Evolutionary conservation across 2,888 invertebrate species (phyloP), one percentile per base, ranked within the genome.

Genomic region (Podabrus alpinus): DNA sequence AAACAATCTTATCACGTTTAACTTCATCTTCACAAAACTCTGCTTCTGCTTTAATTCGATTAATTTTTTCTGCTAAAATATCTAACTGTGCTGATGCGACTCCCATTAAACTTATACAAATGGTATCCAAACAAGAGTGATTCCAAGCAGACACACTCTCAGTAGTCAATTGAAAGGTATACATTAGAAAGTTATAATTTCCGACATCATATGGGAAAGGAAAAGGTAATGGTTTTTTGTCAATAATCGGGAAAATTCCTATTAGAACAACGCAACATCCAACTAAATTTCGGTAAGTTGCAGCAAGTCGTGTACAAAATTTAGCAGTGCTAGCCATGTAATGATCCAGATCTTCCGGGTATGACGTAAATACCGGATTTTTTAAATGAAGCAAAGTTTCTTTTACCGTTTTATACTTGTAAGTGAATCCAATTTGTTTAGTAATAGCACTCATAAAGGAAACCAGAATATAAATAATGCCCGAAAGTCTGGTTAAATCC

Each of bases 161-260:
- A 16, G 62, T 62, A 13, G 62, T 13, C n/a, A 73, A 45, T 71
- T 79, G 78, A 70, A 74, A 74, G 13, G 66, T 25, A 19, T 76
- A 73, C 72, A 78, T 74, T 17, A 66, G 19, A 69, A 67, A 64
- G 11, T n/a, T 59, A 15, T 68, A 76, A 11, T 59, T 24, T 13
- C 77, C 77, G 17, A 78, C n/a, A 13, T 79, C 75, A 61, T 72
- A 78, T 9, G 77, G 72, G 71, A 79, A 75, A 10, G 79, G 78
- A 72, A 79, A 74, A 1, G 79, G 77, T n/a, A 74, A 67, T 4
- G 70, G 71, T 64, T 69, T 71, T 5, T 73, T 67, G 16, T 75
- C 75, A 9, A 75, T 1, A 29, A 77, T 25, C 5, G 78, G 78
- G 24, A 67, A 75, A 64, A 73, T 59, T 9, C 45, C 15, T 45